Conservation (phyloP, 1,140 invertebrate species). For the Leptestheria dahalacensis region DNA sequence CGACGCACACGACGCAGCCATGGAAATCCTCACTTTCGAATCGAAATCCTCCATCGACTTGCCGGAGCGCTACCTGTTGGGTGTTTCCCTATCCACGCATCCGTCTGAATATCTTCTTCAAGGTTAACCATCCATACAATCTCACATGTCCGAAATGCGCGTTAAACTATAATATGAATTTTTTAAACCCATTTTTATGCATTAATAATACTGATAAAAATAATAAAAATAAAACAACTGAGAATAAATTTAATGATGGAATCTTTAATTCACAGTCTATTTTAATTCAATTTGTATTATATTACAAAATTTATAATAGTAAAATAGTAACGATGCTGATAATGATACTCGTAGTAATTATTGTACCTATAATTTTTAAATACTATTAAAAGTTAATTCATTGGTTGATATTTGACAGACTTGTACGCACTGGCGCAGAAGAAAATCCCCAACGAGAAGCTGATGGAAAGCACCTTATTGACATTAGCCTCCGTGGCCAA, state of each 20-base stretch:
- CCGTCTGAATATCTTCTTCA: conserved; percentile 40
- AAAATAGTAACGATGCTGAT: too few relatives aligned
- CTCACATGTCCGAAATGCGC: too few relatives aligned
- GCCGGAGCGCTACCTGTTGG: conserved; percentile 56
- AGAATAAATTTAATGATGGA: too few relatives aligned
- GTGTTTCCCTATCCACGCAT: conserved; percentile 44
- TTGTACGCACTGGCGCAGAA: conserved; percentile 16
- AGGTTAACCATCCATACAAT: conserved; percentile 29
- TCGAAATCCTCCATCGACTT: conserved; percentile 36
- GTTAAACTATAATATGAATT: too few relatives aligned
- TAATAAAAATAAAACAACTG: too few relatives aligned
- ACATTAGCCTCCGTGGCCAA: conserved; percentile 43
- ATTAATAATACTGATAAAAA: too few relatives aligned
- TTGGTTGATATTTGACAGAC: conserved; percentile 2
- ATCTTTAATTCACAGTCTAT: too few relatives aligned
- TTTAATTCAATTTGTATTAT: too few relatives aligned
- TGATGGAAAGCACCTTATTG: conserved; percentile 45
- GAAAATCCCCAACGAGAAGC: conserved; percentile 32
- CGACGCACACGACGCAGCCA: conserved; percentile 46
- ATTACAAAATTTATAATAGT: too few relatives aligned
- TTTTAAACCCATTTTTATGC: too few relatives aligned
- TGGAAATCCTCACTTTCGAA: conserved; percentile 43
- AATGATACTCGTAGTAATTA: too few relatives aligned
- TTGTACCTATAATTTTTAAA: conserved; percentile 9
- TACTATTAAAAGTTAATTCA: conserved; percentile 8